These are phyloP conservation scores for Mastomys natalensis DNA, from an alignment of 2,113 vertebrate species.

Conservation along the genomic window DNA sequence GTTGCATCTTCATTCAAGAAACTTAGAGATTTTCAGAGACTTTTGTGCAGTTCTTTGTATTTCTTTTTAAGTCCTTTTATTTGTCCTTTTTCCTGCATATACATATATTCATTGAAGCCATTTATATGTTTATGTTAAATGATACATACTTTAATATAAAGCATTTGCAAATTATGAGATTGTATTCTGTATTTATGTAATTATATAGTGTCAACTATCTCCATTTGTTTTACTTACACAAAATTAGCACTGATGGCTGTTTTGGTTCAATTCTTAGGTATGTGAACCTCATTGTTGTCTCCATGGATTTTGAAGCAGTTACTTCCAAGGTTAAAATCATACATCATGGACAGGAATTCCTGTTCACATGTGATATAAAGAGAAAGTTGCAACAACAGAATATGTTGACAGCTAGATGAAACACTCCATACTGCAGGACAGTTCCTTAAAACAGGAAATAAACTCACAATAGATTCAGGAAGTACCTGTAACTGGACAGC, in stretches of 20 bases:
- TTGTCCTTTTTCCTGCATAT: background rate
- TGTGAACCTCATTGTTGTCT: background rate
- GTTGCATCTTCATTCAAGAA: background rate
- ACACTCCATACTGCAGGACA: background rate
- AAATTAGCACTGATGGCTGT: background rate
- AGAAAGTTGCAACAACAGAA: background rate
- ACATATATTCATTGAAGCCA: background rate
- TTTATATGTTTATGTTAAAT: background rate
- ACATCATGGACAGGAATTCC: background rate
- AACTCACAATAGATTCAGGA: background rate
- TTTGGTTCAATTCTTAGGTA: background rate
- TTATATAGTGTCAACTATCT: background rate
- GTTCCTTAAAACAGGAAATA: background rate
- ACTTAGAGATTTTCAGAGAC: background rate
- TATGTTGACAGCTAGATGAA: background rate
- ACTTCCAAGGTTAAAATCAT: background rate
- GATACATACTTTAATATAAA: background rate
- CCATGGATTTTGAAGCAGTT: background rate
- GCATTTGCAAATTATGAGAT: background rate
- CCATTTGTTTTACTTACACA: background rate
- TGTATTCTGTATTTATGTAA: background rate
- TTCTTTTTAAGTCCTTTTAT: background rate
- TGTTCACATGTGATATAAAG: background rate
- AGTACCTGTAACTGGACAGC: background rate
- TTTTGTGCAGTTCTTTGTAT: background rate